phyloP scores from a whole-genome alignment of 2,113 vertebrate species.

The Semicossyphus pulcher region DNA sequence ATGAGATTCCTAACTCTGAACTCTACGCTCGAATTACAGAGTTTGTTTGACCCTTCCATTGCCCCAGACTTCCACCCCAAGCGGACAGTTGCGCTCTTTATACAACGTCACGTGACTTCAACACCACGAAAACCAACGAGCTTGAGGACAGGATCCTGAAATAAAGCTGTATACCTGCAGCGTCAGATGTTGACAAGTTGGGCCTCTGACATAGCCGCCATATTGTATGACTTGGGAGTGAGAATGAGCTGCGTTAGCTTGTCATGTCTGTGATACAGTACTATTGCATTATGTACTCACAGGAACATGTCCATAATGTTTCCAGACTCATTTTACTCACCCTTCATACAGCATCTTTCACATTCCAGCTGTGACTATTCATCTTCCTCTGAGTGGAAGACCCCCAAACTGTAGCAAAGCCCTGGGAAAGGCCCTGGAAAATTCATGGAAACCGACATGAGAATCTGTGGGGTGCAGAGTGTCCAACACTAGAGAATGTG shows the following conservation, averaged over 20 bases:
- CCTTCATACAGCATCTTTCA: slow-evolving; percentile 32
- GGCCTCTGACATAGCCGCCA: not conserved
- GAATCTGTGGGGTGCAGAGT: slow-evolving; percentile 37
- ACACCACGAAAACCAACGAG: not conserved
- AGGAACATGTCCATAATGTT: slow-evolving; percentile 17
- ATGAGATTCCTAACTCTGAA: too few species aligned
- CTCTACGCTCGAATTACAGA: too few species aligned
- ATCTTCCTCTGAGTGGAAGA: slow-evolving; percentile 32
- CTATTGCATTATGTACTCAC: slow-evolving; percentile 21
- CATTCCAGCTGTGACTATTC: slow-evolving; percentile 57
- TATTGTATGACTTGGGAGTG: not conserved
- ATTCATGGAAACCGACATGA: slow-evolving; percentile 37
- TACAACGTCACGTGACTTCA: not conserved
- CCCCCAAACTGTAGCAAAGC: slow-evolving; percentile 17
- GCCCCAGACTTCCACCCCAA: not conserved
- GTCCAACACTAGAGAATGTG: slow-evolving; percentile 43
- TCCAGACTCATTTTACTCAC: slow-evolving; percentile 29
- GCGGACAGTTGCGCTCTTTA: not conserved
- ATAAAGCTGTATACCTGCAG: not conserved
- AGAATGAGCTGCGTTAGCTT: not conserved
- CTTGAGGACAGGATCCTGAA: not conserved
- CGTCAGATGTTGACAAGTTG: not conserved
- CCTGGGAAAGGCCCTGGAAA: slow-evolving; percentile 49
- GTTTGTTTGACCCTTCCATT: not conserved
- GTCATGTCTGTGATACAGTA: slow-evolving; percentile 1